A percentile compares a stretch with the other conserved stretches of the same genome.
phyloP scores from a whole-genome alignment of 2,113 vertebrate genomes.

The Prunella fulvescens region DNA sequence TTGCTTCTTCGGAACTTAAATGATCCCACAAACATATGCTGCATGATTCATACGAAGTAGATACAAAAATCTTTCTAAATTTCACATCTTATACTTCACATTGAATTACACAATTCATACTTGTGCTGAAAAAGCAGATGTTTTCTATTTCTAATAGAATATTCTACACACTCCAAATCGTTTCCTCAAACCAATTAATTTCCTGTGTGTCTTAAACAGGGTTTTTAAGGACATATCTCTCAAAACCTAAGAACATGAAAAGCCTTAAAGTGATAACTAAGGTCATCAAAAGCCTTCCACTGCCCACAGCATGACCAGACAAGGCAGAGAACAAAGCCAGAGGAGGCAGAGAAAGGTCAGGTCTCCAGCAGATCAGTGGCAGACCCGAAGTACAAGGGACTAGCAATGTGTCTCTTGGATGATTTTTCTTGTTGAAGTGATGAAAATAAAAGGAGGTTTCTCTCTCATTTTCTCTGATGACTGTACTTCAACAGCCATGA shows the following conservation, averaged over 20 bases:
- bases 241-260: not conserved
- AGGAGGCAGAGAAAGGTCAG: not conserved
- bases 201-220: not conserved
- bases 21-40: not conserved
- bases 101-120: not conserved
- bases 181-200: not conserved
- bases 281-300: not conserved
- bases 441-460: not conserved
- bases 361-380: not conserved
- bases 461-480: not conserved
- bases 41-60: not conserved
- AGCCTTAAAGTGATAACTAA: not conserved
- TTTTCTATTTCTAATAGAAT: not conserved
- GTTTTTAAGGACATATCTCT: not conserved
- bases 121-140: not conserved
- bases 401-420: not conserved
- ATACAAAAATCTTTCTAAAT: not conserved
- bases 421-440: not conserved
- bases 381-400: not conserved
- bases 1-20: not conserved
- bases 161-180: not conserved
- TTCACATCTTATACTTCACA: not conserved
- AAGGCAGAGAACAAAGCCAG: not conserved
- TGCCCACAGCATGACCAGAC: not conserved
- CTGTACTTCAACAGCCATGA: not conserved